Conservation (phyloP, 2,113 vertebrate species). For the Tringa solitaria region DNA sequence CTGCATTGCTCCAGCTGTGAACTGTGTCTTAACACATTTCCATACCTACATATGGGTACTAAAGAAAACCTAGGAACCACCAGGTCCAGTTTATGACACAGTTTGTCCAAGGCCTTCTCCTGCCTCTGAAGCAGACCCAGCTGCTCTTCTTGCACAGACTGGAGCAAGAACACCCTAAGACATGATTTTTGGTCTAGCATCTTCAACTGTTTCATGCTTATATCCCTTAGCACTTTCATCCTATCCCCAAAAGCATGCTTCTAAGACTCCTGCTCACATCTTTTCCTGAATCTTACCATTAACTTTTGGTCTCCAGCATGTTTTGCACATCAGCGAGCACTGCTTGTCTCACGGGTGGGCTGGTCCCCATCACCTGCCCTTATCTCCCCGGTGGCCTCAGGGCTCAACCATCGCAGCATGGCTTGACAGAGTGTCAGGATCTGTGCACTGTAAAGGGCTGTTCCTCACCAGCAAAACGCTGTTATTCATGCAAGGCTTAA, state of each 20-base stretch:
- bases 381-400: neutral
- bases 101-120: neutral
- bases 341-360: rapidly evolving
- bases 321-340: neutral
- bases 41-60: rapidly evolving
- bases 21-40: neutral
- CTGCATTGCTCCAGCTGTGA: neutral
- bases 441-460: neutral
- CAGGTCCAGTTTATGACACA: neutral
- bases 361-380: neutral
- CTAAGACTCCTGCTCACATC: neutral
- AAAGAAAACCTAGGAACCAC: neutral
- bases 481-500: neutral
- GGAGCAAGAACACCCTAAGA: neutral
- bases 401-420: neutral
- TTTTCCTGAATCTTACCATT: neutral
- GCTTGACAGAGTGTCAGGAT: neutral
- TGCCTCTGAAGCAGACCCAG: neutral
- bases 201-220: neutral
- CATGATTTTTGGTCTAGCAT: rapidly evolving
- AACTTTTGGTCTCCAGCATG: neutral
- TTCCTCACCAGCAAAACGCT: neutral
- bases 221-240: neutral
- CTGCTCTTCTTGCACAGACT: neutral
- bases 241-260: neutral